Conservation (phyloP, 2,113 vertebrate genomes). For the Cyanoliseus patagonus region DNA sequence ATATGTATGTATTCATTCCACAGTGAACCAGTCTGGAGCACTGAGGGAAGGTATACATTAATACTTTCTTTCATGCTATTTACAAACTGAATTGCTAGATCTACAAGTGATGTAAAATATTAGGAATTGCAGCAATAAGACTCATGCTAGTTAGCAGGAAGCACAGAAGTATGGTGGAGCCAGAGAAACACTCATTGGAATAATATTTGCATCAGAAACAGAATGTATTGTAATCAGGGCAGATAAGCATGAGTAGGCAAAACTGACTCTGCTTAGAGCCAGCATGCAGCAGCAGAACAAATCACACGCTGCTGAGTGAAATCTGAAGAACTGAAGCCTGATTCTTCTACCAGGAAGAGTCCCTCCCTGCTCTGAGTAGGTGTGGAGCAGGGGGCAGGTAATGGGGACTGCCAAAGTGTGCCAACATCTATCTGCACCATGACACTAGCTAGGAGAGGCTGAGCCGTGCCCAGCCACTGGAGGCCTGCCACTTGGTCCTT, state of each 20-base stretch:
- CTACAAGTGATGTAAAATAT: conserved; percentile 37
- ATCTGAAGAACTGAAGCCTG: background rate
- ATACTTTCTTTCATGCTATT: conserved; percentile 7
- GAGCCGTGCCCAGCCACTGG: background rate
- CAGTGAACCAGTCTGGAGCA: conserved; percentile 4
- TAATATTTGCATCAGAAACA: conserved; percentile 33
- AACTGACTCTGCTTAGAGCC: background rate
- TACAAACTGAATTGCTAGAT: conserved; percentile 10
- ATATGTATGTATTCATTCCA: conserved; percentile 37
- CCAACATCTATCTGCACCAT: background rate
- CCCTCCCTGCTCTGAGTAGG: background rate
- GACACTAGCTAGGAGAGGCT: background rate
- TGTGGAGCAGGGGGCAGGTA: background rate
- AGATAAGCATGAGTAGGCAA: conserved; percentile 44
- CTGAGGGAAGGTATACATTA: background rate
- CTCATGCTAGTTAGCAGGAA: background rate
- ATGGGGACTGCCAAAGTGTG: background rate
- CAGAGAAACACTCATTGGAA: background rate
- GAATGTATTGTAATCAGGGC: conserved; percentile 5
- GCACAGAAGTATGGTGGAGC: background rate
- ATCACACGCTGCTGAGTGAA: background rate
- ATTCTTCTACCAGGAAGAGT: background rate
- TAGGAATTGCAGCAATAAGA: conserved; percentile 18
- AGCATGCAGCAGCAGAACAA: background rate
- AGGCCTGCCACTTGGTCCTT: background rate